phyloP scores from a whole-genome alignment of 2,888 invertebrate species.

The Anorthoa munda region DNA sequence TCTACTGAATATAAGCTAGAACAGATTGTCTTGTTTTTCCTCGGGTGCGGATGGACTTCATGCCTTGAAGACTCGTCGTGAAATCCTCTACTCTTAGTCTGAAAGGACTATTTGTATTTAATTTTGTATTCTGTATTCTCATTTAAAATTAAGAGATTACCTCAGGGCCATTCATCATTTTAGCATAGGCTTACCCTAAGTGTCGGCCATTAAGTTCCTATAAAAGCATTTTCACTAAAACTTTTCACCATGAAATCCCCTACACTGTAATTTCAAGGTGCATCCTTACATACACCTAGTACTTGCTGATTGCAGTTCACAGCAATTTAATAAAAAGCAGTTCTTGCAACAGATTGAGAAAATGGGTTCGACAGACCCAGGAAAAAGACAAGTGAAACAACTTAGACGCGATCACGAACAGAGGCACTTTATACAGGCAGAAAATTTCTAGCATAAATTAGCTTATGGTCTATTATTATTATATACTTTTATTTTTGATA shows the following conservation, averaged over 20 bases:
- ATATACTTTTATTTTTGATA: too few species aligned
- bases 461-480: too few species aligned
- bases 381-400: constrained; percentile 1
- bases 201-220: neutral
- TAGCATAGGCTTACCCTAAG: neutral
- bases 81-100: neutral
- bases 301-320: neutral
- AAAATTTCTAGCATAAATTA: too few species aligned
- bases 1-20: constrained; percentile 8
- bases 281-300: neutral
- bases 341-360: constrained; percentile 15
- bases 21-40: constrained; percentile 2
- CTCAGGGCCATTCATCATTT: neutral
- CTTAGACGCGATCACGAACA: neutral
- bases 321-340: neutral
- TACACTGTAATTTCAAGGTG: too few species aligned
- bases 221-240: neutral
- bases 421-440: neutral
- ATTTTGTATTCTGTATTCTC: too few species aligned
- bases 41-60: neutral
- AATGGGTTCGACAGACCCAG: neutral
- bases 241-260: neutral
- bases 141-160: constrained; percentile 3
- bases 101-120: neutral
- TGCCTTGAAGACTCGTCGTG: neutral